Evolutionary conservation across 2,797 vertebrate species (phyloP), one percentile per base, ranked within the genome.

Genomic region (Selene dorsalis): DNA sequence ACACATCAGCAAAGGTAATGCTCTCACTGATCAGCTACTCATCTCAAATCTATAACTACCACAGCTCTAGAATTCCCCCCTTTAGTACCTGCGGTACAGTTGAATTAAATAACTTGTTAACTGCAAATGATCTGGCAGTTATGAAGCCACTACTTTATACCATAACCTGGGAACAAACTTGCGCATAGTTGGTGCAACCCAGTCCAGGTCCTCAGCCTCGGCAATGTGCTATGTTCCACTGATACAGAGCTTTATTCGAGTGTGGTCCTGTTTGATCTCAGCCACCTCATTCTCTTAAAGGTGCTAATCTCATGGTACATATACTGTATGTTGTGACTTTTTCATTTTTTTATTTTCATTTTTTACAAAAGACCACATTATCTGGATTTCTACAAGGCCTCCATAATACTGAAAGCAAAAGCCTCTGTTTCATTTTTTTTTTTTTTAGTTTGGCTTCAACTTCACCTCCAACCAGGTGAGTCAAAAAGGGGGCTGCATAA

Each of bases 101-200:
- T 18, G 1, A 66, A 85, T 88, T 83, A 56, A 71, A 58, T 47
- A 69, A 73, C 71, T 80, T 68, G 64, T 77, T 75, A 80, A 89
- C 73, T 70, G 60, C 80, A 88, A 90, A 85, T 80, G 39, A 41
- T 12, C 39, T 41, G 13, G 39, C 39, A 41, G 39, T 41, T 14
- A 41, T 41, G 39, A 41, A 41, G 39, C 39, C 39, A 13, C 39
- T 14, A 41, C 39, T 41, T 41, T 12, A 41, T 41, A 70, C 68
- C 48, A 63, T 84, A 87, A 91, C 75, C 84, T 89, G 88, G 91
- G 89, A 91, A 91, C 86, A 90, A 90, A 90, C 83, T 86, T 85
- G 85, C 79, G 83, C 83, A 87, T 84, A 91, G 92, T 85, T 92
- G 89, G 84, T 92, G 90, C 89, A 92, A 91, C 85, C 87, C 83